A percentile compares a stretch with the other conserved stretches of the same genome.
phyloP scores from a whole-genome alignment of 1,140 invertebrate species.

The Hylyphantes graminicola region DNA sequence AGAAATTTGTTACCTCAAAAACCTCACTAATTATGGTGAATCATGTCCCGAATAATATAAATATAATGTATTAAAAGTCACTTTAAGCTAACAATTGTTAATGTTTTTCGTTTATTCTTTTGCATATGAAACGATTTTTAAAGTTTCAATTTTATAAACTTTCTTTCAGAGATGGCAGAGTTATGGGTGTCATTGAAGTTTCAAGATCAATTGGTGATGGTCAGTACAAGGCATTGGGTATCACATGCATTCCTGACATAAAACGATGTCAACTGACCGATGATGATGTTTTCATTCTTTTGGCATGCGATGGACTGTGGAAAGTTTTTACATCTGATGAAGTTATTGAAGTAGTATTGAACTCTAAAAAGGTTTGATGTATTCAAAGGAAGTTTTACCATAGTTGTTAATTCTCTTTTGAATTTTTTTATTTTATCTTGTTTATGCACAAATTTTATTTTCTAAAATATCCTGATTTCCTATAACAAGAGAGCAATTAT shows the following conservation, averaged over 20 bases:
- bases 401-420: neutral
- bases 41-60: too few species aligned
- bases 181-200: constrained; percentile 71
- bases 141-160: too few species aligned
- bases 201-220: constrained; percentile 72
- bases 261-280: constrained; percentile 69
- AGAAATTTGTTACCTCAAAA: too few species aligned
- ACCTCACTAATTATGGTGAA: too few species aligned
- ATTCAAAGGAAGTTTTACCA: neutral
- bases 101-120: too few species aligned
- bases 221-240: constrained; percentile 69
- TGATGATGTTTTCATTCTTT: constrained; percentile 66
- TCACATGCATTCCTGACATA: constrained; percentile 70
- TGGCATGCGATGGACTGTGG: constrained; percentile 72
- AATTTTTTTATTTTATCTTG: neutral
- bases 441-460: neutral
- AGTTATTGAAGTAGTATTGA: constrained; percentile 68
- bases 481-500: neutral
- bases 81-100: too few species aligned
- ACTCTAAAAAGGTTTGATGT: constrained; percentile 64
- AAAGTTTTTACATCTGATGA: constrained; percentile 69
- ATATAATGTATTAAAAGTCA: too few species aligned
- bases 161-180: constrained; percentile 69
- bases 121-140: too few species aligned
- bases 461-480: neutral